Percentiles rank a stretch among this genome's conserved stretches.
These are phyloP conservation scores for Phrynosoma platyrhinos DNA, from an alignment of 2,113 vertebrate genomes.

Conservation along the genomic window DNA sequence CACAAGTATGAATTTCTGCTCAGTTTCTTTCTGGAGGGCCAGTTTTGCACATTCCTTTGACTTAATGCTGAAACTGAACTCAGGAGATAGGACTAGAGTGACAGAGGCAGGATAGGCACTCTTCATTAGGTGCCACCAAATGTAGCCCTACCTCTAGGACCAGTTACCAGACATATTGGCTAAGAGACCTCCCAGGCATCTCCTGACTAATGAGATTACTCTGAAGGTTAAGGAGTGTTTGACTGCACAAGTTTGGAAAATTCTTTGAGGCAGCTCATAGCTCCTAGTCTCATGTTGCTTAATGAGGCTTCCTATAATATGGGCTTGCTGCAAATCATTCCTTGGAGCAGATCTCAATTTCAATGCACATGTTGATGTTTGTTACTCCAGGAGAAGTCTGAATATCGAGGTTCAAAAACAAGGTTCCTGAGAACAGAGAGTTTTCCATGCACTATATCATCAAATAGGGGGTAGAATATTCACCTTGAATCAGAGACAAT, in stretches of 20 bases:
- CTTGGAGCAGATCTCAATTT: background rate
- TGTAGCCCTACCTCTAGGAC: background rate
- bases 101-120: too few species aligned
- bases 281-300: slow-evolving; percentile 9
- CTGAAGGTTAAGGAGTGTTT: slow-evolving; percentile 19
- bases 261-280: background rate
- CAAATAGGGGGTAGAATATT: background rate
- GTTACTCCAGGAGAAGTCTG: background rate
- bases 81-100: background rate
- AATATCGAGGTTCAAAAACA: background rate
- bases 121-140: background rate
- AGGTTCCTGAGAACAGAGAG: background rate
- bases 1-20: slow-evolving; percentile 56
- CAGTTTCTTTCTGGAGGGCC: slow-evolving; percentile 51
- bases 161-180: background rate
- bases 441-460: background rate
- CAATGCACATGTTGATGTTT: background rate
- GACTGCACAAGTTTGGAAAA: background rate
- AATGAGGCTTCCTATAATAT: slow-evolving; percentile 30
- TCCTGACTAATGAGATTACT: slow-evolving; percentile 28
- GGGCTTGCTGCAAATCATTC: background rate
- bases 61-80: slow-evolving; percentile 57
- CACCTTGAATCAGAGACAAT: background rate
- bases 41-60: slow-evolving; percentile 66
- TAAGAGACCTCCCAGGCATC: background rate